Base-by-base conservation (phyloP, 1,140 invertebrate species). In the Drepana arcuata region DNA sequence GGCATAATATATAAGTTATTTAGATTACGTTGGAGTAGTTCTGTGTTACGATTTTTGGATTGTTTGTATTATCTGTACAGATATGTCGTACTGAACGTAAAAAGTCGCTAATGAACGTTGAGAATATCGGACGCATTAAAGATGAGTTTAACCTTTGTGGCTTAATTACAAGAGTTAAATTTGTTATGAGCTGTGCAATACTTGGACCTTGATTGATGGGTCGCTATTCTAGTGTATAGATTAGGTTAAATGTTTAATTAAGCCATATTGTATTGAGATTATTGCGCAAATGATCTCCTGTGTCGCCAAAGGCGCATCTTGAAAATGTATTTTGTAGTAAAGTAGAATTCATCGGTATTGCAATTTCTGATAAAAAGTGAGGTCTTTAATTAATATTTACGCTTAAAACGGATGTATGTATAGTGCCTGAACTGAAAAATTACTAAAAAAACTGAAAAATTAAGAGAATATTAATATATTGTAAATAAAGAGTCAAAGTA, bases 391-490 rank as follows among this genome's bases (percentile, higher is more conserved):
- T 43, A 39, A 55, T 70, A 52, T 64, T 48, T 48, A 56, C 50
- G 66, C 60, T 70, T 71, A 34, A 26, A 50, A 58, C 47, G 45
- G 44, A 61, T 58, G 41, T 57, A 54, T 58, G 53, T 59, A 55
- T 69, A 64, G 65, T 78, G 69, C 63, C 68, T 72, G 70, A 64
- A 67, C 51, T 65, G 60, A 63, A 53, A 64, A 65, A 55, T 41
- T 28, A 62, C 34, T 37, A 49, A 57, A 63, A 60, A 37, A 28
- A 26, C 51, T 36, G 67, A 57, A 57, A 62, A 61, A 61, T 41
- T 67, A 66, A 75, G 64, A 78, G 64, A 67, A 75, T 78, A 80
- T 66, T 73, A 78, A 78, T 78, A 80, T 80, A 80, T 80, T 80
- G 75, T 80, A 80, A 78, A 80, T 80, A 80, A 80, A 79, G 64